These are phyloP conservation scores for Drosophila persimilis DNA, from an alignment of 1,140 invertebrate species.

Conservation along the genomic window DNA sequence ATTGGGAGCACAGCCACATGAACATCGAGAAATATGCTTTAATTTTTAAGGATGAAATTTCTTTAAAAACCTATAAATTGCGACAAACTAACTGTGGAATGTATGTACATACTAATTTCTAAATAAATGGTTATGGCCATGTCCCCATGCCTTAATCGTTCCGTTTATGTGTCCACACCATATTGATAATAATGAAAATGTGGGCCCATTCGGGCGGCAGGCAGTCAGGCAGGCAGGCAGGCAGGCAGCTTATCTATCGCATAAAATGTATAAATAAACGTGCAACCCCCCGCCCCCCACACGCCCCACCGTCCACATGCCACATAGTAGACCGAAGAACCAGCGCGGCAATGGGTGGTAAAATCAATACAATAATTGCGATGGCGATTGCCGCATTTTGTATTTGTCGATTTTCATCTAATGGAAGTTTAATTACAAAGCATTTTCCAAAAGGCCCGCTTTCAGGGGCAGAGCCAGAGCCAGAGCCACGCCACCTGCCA, in stretches of 20 bases:
- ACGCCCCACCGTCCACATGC: too few relatives aligned
- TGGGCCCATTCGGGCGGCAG: slow-evolving; percentile 13
- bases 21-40: too few relatives aligned
- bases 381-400: slow-evolving; percentile 1
- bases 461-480: slow-evolving; percentile 1
- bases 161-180: neutral
- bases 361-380: slow-evolving; percentile 40
- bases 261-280: slow-evolving; percentile 43
- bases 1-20: too few relatives aligned
- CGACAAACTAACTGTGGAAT: neutral
- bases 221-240: neutral
- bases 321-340: too few relatives aligned
- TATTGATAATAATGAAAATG: slow-evolving; percentile 32
- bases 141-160: slow-evolving; percentile 16
- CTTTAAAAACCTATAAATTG: too few relatives aligned
- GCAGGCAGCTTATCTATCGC: slow-evolving; percentile 31
- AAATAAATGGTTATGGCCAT: neutral
- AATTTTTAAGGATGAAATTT: too few relatives aligned
- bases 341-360: neutral
- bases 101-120: neutral
- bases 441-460: neutral
- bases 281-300: neutral
- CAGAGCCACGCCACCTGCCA: neutral
- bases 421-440: slow-evolving; percentile 34
- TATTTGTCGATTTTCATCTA: slow-evolving; percentile 27